These are phyloP conservation scores for Mesoligia furuncula DNA, from an alignment of 2,888 invertebrate genomes.

Conservation along the genomic window DNA sequence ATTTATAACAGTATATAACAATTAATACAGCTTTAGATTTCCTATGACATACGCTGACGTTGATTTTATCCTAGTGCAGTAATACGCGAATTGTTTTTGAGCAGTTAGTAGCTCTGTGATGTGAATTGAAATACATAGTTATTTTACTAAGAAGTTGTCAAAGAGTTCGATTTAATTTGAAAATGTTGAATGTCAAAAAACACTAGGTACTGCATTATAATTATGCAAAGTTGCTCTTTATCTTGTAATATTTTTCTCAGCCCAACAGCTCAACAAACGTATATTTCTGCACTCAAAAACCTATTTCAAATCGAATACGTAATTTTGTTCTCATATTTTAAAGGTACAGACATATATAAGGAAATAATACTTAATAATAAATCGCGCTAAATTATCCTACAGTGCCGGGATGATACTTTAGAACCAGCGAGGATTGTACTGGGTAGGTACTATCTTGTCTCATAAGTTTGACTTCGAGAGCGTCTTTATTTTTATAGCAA, in stretches of 20 bases:
- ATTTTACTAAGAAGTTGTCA: neutral
- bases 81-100: slow-evolving; percentile 19
- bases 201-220: neutral
- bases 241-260: neutral
- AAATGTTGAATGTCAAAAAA: neutral
- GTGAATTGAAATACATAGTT: neutral
- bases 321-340: slow-evolving; percentile 37
- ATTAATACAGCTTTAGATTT: slow-evolving; percentile 26
- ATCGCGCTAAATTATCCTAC: too few relatives aligned
- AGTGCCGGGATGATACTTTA: neutral
- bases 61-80: slow-evolving; percentile 29
- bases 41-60: slow-evolving; percentile 44
- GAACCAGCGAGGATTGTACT: neutral
- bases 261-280: slow-evolving; percentile 34
- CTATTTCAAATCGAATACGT: slow-evolving; percentile 43
- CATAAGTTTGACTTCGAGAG: neutral
- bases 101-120: slow-evolving; percentile 4
- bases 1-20: neutral
- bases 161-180: neutral
- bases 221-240: neutral
- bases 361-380: slow-evolving; percentile 3
- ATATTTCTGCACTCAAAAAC: slow-evolving; percentile 3
- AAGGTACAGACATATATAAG: slow-evolving; percentile 12
- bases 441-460: too few relatives aligned
- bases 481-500: neutral